Base-by-base conservation (phyloP, 2,113 vertebrate species). In the Neolamprologus sp. region DNA sequence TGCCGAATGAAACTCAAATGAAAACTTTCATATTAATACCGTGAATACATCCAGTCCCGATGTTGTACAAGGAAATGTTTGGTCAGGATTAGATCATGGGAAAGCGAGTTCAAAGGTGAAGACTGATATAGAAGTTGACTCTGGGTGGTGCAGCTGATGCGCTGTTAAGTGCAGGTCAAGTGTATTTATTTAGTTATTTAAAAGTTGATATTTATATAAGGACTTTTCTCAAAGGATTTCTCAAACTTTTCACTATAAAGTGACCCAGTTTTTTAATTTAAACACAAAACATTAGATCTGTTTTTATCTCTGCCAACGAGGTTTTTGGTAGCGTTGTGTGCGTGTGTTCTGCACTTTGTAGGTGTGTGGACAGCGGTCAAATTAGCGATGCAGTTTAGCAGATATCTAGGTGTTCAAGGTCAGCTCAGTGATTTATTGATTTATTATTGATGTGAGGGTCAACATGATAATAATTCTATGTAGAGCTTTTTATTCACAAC, bases 221-320 rank as follows among this genome's bases (percentile, higher is more conserved):
- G 11, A 19, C 14, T 83, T 37, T 63, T 21, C 9, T 37, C 7
- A 45, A 37, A 82, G 58, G 31, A n/a, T 35, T 63, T 63, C 1
- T 63, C 0, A 1, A 17, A 45, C 31, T 26, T 45, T 45, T 47
- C 21, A 19, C 23, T 75, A 5, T 78, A 31, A 78, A 78, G 42
- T 12, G 42, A 49, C 42, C 42, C 4, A 3, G 16, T 78, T 45
- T 45, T 45, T 16, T 73, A 4, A 73, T 45, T 19, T 11, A 19
- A 49, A 49, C 14, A 28, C 9, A 2, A 21, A n/a, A n/a, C 60
- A 35, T 71, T 0, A 23, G n/a, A 23, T 71, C 12, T 4, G 4
- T 71, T 71, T 68, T 37, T 68, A 21, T 37, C 63, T 71, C 4
- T 7, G 17, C 58, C 58, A 63, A 7, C 6, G 17, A 63, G 17